phyloP scores from a whole-genome alignment of 1,140 invertebrate species.

The Drosophila ercepeae region DNA sequence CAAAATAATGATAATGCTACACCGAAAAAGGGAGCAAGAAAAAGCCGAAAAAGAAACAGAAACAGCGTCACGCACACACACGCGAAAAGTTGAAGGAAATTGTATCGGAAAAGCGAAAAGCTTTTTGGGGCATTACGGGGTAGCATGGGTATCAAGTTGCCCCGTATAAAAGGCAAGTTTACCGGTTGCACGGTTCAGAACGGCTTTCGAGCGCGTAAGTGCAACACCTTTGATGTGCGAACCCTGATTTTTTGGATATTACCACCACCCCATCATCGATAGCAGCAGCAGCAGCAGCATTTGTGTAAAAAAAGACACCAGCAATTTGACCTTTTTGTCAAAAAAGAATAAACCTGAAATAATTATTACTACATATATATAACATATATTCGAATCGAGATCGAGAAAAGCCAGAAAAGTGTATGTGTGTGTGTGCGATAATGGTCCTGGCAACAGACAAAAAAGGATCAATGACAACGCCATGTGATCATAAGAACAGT shows the following conservation, averaged over 20 bases:
- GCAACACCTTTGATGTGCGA: slow-evolving; percentile 84
- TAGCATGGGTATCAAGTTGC: slow-evolving; percentile 89
- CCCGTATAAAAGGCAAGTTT: slow-evolving; percentile 92
- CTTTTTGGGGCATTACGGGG: slow-evolving; percentile 62
- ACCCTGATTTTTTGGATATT: slow-evolving; percentile 61
- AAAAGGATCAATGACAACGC: slow-evolving; percentile 55
- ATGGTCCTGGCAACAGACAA: slow-evolving; percentile 31
- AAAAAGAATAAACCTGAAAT: slow-evolving; percentile 49
- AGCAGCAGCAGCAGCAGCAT: slow-evolving; percentile 32
- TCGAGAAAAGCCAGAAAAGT: slow-evolving; percentile 47
- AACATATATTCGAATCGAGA: slow-evolving; percentile 34
- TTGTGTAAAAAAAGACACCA: slow-evolving; percentile 60
- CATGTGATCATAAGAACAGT: slow-evolving; percentile 46
- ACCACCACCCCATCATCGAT: slow-evolving; percentile 29
- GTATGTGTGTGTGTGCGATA: slow-evolving; percentile 46
- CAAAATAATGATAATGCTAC: slow-evolving; percentile 37
- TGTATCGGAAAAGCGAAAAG: slow-evolving; percentile 31
- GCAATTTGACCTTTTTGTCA: slow-evolving; percentile 72
- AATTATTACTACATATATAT: slow-evolving; percentile 37
- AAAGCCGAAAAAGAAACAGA: slow-evolving; percentile 58
- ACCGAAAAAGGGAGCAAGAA: slow-evolving; percentile 83
- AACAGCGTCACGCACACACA: slow-evolving; percentile 38
- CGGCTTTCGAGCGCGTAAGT: slow-evolving; percentile 95
- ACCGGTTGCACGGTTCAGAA: slow-evolving; percentile 91
- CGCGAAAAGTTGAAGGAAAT: slow-evolving; percentile 60